Conservation (phyloP, 2,888 invertebrate species). For the Pheosia tremula region DNA sequence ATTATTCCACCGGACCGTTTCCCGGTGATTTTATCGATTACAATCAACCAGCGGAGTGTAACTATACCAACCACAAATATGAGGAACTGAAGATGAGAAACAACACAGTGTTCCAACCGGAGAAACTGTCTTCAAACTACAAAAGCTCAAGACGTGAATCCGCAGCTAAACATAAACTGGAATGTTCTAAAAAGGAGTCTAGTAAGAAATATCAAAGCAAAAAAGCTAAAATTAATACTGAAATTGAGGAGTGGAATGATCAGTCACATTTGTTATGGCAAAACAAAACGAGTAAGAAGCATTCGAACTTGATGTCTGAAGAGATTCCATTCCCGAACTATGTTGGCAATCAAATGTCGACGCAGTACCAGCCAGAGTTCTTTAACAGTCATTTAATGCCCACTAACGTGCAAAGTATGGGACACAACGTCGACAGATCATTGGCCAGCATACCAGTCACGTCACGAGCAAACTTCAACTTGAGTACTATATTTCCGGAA, state of each 20-base stretch:
- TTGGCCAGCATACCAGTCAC: slow-evolving; percentile 69
- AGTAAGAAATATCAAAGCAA: slow-evolving; percentile 77
- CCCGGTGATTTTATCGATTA: slow-evolving; percentile 76
- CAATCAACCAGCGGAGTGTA: slow-evolving; percentile 73
- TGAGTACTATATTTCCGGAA: slow-evolving; percentile 93
- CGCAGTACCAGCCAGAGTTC: slow-evolving; percentile 75
- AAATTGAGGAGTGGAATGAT: slow-evolving; percentile 75
- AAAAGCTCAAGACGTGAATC: slow-evolving; percentile 71
- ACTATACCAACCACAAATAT: slow-evolving; percentile 74
- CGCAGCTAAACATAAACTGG: slow-evolving; percentile 74
- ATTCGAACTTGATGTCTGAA: slow-evolving; percentile 67
- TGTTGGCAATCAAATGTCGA: slow-evolving; percentile 70
- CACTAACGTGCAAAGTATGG: slow-evolving; percentile 67
- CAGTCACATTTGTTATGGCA: slow-evolving; percentile 70
- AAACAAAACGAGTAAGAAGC: slow-evolving; percentile 68
- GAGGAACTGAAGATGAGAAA: slow-evolving; percentile 76
- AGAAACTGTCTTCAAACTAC: slow-evolving; percentile 63
- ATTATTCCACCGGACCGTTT: slow-evolving; percentile 70
- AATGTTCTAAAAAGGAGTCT: slow-evolving; percentile 77
- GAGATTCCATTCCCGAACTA: slow-evolving; percentile 74
- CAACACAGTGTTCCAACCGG: slow-evolving; percentile 64
- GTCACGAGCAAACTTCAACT: slow-evolving; percentile 89
- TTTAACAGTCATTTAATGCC: slow-evolving; percentile 76
- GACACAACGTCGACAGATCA: slow-evolving; percentile 66
- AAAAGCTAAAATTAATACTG: slow-evolving; percentile 63